Evolutionary conservation across 2,797 vertebrate species (phyloP).

Genomic region (Helostoma temminkii): DNA sequence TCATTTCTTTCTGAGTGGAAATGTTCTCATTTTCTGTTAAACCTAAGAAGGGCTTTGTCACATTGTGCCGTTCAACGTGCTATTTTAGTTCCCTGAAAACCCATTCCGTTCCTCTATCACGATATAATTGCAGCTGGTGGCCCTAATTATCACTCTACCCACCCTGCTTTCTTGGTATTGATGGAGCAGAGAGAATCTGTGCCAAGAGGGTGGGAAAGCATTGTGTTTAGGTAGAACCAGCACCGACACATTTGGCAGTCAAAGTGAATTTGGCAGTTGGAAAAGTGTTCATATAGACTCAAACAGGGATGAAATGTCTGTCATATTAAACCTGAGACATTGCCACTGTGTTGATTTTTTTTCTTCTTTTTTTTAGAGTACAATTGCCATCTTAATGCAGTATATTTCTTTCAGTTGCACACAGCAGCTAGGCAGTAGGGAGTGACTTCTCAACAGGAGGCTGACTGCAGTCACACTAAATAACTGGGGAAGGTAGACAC

Average conservation of each 20-base stretch:
- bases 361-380: conserved; percentile 18
- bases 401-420: conserved; percentile 22
- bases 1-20: conserved; percentile 49
- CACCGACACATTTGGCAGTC: conserved; percentile 12
- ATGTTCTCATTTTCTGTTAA: conserved; percentile 63
- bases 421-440: conserved; percentile 19
- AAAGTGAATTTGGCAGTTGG: conserved; percentile 15
- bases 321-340: conserved; percentile 35
- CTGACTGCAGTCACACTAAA: conserved; percentile 56
- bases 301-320: conserved; percentile 40
- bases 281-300: conserved; percentile 9
- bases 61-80: conserved; percentile 65
- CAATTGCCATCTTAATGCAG: conserved; percentile 32
- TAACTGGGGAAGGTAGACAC: conserved; percentile 48
- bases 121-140: conserved; percentile 41
- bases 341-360: conserved; percentile 7
- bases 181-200: conserved; percentile 34
- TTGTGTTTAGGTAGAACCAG: conserved; percentile 12
- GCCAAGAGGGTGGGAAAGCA: conserved; percentile 13
- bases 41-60: conserved; percentile 79
- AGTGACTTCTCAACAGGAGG: conserved; percentile 51
- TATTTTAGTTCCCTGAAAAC: conserved; percentile 36
- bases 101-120: conserved; percentile 25
- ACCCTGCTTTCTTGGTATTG: conserved; percentile 30
- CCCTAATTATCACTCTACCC: conserved; percentile 40